Conservation (phyloP, 2,888 invertebrate genomes). For the Galerucella calmariensis region DNA sequence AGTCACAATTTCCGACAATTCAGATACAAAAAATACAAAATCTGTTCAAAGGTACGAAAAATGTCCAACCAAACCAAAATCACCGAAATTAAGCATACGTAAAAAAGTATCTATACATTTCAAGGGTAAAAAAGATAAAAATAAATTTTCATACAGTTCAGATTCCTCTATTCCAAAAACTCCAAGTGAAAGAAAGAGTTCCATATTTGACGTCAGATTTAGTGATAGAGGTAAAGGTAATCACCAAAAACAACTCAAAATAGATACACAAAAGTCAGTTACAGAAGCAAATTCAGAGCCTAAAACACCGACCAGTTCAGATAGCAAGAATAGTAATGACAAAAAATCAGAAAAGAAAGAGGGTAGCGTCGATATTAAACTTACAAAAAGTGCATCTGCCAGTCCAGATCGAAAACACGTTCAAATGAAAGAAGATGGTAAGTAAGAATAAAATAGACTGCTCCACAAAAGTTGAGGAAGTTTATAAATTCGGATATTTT, state of each 20-base stretch:
- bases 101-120: constrained; percentile 66
- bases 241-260: constrained; percentile 61
- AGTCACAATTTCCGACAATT: constrained; percentile 49
- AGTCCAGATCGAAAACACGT: constrained; percentile 62
- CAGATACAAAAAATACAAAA: constrained; percentile 39
- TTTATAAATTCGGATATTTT: no score
- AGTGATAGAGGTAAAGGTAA: constrained; percentile 37
- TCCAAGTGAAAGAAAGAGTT: constrained; percentile 50
- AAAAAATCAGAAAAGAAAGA: constrained; percentile 47
- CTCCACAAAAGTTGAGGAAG: no score
- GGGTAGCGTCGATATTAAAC: constrained; percentile 46
- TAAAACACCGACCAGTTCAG: constrained; percentile 57
- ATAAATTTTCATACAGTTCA: constrained; percentile 45
- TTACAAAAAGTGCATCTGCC: constrained; percentile 59
- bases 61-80: constrained; percentile 46
- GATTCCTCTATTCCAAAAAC: constrained; percentile 47
- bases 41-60: constrained; percentile 37
- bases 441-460: constrained; percentile 20
- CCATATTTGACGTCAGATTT: constrained; percentile 57
- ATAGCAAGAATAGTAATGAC: constrained; percentile 47
- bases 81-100: constrained; percentile 60
- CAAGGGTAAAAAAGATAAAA: constrained; percentile 61
- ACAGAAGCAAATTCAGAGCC: constrained; percentile 52
- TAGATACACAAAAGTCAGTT: constrained; percentile 57
- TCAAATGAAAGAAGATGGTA: constrained; percentile 59